Evolutionary conservation across 2,888 invertebrate genomes (phyloP), one percentile per base, ranked within the genome.

Genomic region (Monochamus alternatus): DNA sequence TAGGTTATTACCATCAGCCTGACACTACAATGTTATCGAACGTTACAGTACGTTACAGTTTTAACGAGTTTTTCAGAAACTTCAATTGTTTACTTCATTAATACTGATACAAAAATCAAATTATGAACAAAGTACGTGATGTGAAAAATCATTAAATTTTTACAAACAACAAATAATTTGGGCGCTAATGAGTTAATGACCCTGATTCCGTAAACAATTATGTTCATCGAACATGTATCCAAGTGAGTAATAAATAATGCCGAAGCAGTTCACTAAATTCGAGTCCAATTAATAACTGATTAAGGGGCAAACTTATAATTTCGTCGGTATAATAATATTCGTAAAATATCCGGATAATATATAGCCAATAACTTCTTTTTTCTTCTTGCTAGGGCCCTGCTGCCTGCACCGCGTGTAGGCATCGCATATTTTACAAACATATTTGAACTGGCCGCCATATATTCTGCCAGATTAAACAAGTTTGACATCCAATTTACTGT

Each of bases 401-500:
- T 71, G 73, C 70, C 55, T 76, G 76, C 73, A 60, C 30, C 60
- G 63, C 69, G 84, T 82, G 84, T 83, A 80, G 84, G 83, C 75
- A 73, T 76, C 80, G 74, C 80, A 83, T 83, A 81, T 81, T 83
- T 85, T 81, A 71, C 38, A 63, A 63, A 51, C 71, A 83, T 81
- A 83, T 82, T 84, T 81, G 80, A 85, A 83, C 81, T 81, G 84
- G 81, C 84, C 84, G 82, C 84, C 81, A 85, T 86, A 86, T 86
- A 86, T 87, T 86, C 84, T 80, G 84, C 78, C 81, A 84, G 83
- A 85, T 87, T 86, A 86, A 87, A 86, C 85, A 86, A 83, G 83
- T 85, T 83, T 85, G 86, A 86, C 85, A 83, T 86, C 82, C 86
- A 86, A 86, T 87, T 86, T 86, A 83, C 84, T 85, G 83, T 85